Evolutionary conservation across 1,140 invertebrate species (phyloP).

Genomic region (Cardiocondyla obscurior): DNA sequence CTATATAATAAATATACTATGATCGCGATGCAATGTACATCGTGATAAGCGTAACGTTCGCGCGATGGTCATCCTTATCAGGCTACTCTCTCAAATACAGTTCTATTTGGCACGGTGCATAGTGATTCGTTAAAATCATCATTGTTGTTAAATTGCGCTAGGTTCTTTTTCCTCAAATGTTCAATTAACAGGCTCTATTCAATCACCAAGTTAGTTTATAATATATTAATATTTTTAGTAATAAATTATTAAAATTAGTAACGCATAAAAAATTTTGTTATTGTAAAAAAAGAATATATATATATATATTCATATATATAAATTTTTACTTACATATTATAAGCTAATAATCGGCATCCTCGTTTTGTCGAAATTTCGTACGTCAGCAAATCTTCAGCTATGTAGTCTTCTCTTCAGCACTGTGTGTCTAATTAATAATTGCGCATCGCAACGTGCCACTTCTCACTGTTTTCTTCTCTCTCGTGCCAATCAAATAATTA

Average conservation of each 20-base stretch:
- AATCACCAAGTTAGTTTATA: background rate
- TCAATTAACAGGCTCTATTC: background rate
- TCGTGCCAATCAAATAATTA: background rate
- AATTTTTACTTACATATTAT: slow-evolving; percentile 76
- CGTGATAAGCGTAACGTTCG: background rate
- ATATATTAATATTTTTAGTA: no score
- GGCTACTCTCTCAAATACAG: background rate
- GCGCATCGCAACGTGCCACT: background rate
- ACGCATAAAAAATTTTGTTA: background rate
- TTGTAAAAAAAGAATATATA: background rate
- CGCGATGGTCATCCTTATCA: slow-evolving; percentile 19
- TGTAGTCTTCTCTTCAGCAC: background rate
- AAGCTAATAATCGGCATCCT: slow-evolving; percentile 68
- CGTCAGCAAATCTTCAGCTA: background rate
- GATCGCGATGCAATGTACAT: slow-evolving; percentile 33
- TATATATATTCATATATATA: no score
- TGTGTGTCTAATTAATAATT: background rate
- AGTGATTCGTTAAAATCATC: background rate
- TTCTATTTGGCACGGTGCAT: no score
- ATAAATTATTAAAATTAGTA: background rate
- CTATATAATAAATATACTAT: slow-evolving; percentile 26
- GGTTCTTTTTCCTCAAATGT: background rate
- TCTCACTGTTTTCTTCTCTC: slow-evolving; percentile 11
- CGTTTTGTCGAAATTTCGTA: background rate
- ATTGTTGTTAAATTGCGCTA: background rate